These are phyloP conservation scores for Drosophila miranda DNA, from an alignment of 1,140 invertebrate genomes.

Conservation along the genomic window DNA sequence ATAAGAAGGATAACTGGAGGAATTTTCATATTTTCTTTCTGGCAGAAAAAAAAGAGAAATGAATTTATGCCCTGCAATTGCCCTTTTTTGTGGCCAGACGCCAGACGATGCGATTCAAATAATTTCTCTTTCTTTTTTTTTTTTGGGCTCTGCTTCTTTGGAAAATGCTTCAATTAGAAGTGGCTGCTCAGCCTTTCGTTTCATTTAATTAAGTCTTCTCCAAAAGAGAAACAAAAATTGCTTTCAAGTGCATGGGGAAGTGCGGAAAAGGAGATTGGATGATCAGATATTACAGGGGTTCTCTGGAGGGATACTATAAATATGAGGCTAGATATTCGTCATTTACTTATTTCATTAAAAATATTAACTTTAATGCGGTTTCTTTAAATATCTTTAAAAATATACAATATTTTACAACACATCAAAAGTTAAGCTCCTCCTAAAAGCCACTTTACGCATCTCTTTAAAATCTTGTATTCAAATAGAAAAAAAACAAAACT, in stretches of 20 bases:
- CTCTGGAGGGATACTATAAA: too few species aligned
- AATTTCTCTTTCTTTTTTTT: constrained; percentile 1
- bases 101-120: constrained; percentile 10
- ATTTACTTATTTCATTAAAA: too few species aligned
- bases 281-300: too few species aligned
- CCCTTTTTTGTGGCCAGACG: constrained; percentile 21
- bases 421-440: too few species aligned
- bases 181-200: constrained; percentile 23
- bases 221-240: neutral
- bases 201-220: constrained; percentile 32
- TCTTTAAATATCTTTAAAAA: too few species aligned
- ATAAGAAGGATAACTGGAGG: constrained; percentile 26
- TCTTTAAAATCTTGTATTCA: constrained; percentile 22
- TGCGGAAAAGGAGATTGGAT: too few species aligned
- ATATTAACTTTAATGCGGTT: too few species aligned
- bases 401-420: too few species aligned
- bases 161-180: constrained; percentile 26
- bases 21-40: constrained; percentile 51
- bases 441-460: neutral
- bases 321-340: too few species aligned
- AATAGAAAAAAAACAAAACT: constrained; percentile 36
- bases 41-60: constrained; percentile 9
- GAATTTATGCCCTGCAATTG: constrained; percentile 32
- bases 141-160: neutral
- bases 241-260: too few species aligned